Evolutionary conservation across 2,113 vertebrate species (phyloP), one percentile per base, ranked within the genome.

Genomic region (Neogale vison): DNA sequence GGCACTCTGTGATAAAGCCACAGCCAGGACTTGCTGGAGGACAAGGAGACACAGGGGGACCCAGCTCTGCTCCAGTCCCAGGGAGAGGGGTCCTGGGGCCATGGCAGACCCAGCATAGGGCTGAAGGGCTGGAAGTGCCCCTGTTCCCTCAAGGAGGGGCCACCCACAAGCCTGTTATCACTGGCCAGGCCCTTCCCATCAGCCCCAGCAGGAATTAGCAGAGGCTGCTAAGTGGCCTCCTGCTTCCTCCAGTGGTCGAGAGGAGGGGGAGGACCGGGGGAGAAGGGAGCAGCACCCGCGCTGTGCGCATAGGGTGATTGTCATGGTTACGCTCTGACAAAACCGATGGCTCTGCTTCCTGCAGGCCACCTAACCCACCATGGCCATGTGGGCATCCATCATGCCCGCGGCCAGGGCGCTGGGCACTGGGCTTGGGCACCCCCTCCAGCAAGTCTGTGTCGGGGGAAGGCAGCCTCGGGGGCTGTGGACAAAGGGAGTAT

Each of bases 241-340:
- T 39, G 96, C 96, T 87, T 96, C 84, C 89, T 90, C 92, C 88
- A 1, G 92, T 18, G 88, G 96, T 97, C 72, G 0, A 26, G 77
- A 89, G 90, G 67, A 42, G 74, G 83, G 82, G 98, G 95, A 83
- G 71, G 31, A 34, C 0, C 3, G 52, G 31, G 86, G 74, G 57
- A 81, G 63, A 63, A 93, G 65, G 69, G 42, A 55, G 39, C 91
- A 71, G 95, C 90, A 36, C 77, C 92, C 11, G 7, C n/a, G 65
- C 94, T 69, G 95, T 97, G 98, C 63, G 88, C 98, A 96, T 50
- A 97, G 98, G 99, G 98, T 98, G 98, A 99, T 99, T 98, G 99
- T 99, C 99, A 99, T 99, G 99, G 99, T 99, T 99, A 99, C 99
- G 96, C 97, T 92, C 98, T 79, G 98, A 96, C 98, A 99, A 99